Conservation (phyloP, 2,888 invertebrate species). For the Eupithecia exiguata region DNA sequence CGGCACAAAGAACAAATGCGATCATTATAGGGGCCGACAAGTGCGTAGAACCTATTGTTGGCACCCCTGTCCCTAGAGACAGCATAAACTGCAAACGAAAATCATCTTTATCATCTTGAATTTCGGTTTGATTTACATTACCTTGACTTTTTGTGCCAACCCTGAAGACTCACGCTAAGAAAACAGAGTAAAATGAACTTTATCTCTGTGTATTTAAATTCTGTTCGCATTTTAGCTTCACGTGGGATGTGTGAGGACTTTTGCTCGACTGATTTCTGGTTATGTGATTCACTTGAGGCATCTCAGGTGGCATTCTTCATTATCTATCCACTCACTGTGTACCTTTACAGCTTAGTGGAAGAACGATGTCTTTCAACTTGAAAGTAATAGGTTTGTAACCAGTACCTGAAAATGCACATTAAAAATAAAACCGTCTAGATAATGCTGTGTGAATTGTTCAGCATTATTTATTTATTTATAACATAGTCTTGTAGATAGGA, state of each 20-base stretch:
- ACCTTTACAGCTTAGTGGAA: neutral
- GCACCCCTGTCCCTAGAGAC: constrained; percentile 54
- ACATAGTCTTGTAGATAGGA: too few species aligned
- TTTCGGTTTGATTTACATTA: constrained; percentile 5
- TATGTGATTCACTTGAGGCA: constrained; percentile 9
- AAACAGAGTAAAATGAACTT: neutral
- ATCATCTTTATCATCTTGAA: neutral
- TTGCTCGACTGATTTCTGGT: constrained; percentile 21
- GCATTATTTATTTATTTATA: too few species aligned
- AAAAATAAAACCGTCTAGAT: too few species aligned
- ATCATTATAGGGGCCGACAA: constrained; percentile 52
- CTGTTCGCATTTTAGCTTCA: neutral
- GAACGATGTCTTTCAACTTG: neutral
- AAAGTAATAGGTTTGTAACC: neutral
- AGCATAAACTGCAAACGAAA: constrained; percentile 30
- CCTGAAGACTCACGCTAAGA: neutral
- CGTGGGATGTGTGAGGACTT: neutral
- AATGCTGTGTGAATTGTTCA: too few species aligned
- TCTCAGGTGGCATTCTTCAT: constrained; percentile 7
- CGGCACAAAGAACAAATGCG: constrained; percentile 45
- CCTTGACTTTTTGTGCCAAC: neutral
- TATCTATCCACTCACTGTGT: neutral
- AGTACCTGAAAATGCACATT: neutral
- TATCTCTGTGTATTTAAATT: neutral
- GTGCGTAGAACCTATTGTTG: constrained; percentile 50